phyloP scores from a whole-genome alignment of 2,113 vertebrate genomes.

The Heterocephalus glaber region DNA sequence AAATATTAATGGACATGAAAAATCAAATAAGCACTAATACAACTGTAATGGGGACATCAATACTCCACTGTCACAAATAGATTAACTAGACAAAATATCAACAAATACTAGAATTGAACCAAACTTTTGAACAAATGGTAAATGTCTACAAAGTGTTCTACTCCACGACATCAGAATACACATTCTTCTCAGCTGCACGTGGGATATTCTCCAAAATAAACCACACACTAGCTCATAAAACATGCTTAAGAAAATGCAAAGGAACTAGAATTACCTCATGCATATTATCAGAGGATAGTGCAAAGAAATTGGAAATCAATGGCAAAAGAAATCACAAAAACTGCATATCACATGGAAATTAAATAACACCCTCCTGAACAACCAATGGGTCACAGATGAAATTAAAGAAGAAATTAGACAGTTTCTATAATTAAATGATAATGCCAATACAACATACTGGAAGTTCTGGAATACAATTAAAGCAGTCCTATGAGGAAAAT shows the following conservation, averaged over 20 bases:
- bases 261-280: neutral
- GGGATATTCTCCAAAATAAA: neutral
- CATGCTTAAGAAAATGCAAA: neutral
- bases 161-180: neutral
- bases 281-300: neutral
- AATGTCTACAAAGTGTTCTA: neutral
- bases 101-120: neutral
- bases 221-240: neutral
- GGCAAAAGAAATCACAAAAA: neutral
- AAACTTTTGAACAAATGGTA: neutral
- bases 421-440: neutral
- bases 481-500: too few species aligned
- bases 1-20: neutral
- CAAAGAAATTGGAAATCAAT: neutral
- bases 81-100: neutral
- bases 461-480: too few species aligned
- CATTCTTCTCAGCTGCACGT: neutral
- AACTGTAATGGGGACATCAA: neutral
- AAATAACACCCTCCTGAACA: neutral
- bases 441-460: too few species aligned
- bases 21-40: neutral
- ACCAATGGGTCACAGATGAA: neutral
- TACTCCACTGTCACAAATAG: neutral
- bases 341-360: neutral
- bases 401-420: neutral